Conservation (phyloP, 1,140 invertebrate species). For the Zaprionus africanus region DNA sequence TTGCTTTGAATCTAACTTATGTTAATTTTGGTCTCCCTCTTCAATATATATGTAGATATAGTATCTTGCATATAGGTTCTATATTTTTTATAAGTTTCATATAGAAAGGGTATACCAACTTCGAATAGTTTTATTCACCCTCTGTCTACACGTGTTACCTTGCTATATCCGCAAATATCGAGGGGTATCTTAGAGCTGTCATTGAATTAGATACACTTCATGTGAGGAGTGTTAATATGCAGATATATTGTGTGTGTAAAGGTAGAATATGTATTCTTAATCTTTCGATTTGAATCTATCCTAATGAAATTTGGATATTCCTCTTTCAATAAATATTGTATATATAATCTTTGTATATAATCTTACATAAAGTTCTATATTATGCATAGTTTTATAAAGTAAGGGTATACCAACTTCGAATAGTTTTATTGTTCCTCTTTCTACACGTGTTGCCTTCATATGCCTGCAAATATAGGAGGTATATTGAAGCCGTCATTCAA, state of each 20-base stretch:
- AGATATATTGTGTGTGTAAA: background rate
- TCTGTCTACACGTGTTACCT: conserved; percentile 19
- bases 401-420: background rate
- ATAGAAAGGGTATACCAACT: background rate
- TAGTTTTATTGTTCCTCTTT: background rate
- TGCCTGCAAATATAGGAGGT: background rate
- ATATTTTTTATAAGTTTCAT: background rate
- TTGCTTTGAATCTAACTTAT: too few species aligned
- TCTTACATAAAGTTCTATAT: too few species aligned
- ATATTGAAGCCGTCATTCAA: background rate
- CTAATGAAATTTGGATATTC: too few species aligned
- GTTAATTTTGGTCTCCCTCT: too few species aligned
- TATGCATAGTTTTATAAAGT: background rate
- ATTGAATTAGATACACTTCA: background rate
- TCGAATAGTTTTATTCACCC: background rate
- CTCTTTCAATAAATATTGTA: too few species aligned
- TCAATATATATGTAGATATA: too few species aligned
- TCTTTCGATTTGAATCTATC: too few species aligned
- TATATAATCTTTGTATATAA: too few species aligned
- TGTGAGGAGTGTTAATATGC: background rate
- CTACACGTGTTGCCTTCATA: conserved; percentile 10
- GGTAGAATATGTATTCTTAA: too few species aligned
- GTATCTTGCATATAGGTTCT: too few species aligned
- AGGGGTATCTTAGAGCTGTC: conserved; percentile 1
- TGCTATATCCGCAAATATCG: background rate